These are phyloP conservation scores for Heteropelma amictum DNA, from an alignment of 2,888 invertebrate species.

Conservation along the genomic window DNA sequence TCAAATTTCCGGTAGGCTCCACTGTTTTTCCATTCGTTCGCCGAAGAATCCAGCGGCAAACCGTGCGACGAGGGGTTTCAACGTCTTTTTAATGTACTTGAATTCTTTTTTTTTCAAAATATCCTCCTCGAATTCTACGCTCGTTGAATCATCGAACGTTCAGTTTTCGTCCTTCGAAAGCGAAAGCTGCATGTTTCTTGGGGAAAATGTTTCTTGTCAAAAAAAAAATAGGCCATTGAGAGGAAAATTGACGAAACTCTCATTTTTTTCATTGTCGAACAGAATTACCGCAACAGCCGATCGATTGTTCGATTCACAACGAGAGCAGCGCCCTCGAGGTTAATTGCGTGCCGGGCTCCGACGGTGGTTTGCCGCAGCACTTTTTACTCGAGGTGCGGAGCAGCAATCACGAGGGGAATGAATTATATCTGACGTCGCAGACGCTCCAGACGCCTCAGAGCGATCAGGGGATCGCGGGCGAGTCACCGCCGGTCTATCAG, in stretches of 20 bases:
- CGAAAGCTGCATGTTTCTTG: no score
- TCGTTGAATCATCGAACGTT: neutral
- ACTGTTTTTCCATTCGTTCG: neutral
- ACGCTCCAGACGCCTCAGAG: conserved; percentile 74
- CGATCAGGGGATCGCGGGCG: conserved; percentile 61
- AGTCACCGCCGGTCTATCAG: conserved; percentile 70
- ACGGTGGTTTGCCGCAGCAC: conserved; percentile 90
- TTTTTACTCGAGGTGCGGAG: conserved; percentile 87
- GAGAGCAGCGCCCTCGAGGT: conserved; percentile 84
- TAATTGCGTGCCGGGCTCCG: conserved; percentile 87
- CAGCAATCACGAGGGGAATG: conserved; percentile 63
- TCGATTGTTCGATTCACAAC: conserved; percentile 85
- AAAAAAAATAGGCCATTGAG: no score
- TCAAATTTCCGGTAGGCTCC: no score
- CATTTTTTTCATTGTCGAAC: conserved; percentile 66
- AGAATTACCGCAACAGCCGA: conserved; percentile 89
- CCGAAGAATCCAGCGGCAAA: neutral
- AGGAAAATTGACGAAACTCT: neutral
- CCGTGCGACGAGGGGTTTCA: neutral
- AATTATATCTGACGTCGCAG: conserved; percentile 74
- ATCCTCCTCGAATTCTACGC: no score
- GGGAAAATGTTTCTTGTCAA: no score
- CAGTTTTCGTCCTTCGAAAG: neutral
- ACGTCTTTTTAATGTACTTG: neutral
- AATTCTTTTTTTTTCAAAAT: no score